Conservation (phyloP, 2,888 invertebrate species). For the Labia minor region DNA sequence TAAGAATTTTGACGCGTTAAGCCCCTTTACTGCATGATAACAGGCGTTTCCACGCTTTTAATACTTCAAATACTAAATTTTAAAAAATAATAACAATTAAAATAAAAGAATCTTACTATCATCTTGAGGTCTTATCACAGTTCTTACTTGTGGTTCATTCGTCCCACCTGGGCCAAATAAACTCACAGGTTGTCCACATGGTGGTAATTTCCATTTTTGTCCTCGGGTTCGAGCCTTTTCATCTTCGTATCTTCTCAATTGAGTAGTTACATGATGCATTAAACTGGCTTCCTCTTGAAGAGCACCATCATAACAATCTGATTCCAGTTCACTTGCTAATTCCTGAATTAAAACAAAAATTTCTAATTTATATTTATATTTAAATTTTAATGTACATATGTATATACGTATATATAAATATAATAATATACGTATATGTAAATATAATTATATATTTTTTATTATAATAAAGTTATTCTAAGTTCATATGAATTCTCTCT, state of each 20-base stretch:
- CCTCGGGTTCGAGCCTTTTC: conserved; percentile 48
- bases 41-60: no score
- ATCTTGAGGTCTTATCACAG: conserved; percentile 52
- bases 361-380: neutral
- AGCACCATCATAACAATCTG: conserved; percentile 48
- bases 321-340: conserved; percentile 55
- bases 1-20: no score
- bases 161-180: conserved; percentile 47
- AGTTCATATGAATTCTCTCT: no score
- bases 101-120: conserved; percentile 42
- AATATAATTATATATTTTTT: neutral
- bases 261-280: conserved; percentile 56
- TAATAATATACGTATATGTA: neutral
- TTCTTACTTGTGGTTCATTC: conserved; percentile 32
- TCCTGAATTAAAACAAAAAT: conserved; percentile 46
- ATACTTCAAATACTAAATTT: conserved; percentile 3
- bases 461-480: no score
- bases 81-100: neutral
- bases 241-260: conserved; percentile 49
- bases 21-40: no score
- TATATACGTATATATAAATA: neutral
- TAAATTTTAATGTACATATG: conserved; percentile 18
- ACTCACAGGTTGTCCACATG: conserved; percentile 57
- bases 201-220: conserved; percentile 59
- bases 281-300: conserved; percentile 56